phyloP scores from a whole-genome alignment of 2,888 invertebrate species.

The Selenia dentaria region DNA sequence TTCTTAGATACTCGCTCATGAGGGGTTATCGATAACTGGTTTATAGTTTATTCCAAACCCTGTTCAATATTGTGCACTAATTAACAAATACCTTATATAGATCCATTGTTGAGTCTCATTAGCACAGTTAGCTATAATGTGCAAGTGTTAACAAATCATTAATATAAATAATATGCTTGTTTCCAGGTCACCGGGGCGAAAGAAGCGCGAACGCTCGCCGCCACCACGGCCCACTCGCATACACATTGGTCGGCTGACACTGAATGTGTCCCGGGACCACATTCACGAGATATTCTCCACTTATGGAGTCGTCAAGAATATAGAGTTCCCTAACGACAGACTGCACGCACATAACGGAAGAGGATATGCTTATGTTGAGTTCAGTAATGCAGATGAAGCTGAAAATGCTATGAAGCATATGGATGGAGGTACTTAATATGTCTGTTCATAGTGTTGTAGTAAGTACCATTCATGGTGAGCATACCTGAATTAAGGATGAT shows the following conservation, averaged over 20 bases:
- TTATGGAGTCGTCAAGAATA: slow-evolving; percentile 93
- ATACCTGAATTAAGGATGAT: too few relatives aligned
- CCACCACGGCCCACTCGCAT: slow-evolving; percentile 96
- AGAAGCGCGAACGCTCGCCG: slow-evolving; percentile 93
- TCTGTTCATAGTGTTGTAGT: too few relatives aligned
- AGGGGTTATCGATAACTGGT: too few relatives aligned
- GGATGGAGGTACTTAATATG: slow-evolving; percentile 97
- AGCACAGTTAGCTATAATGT: too few relatives aligned
- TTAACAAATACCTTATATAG: too few relatives aligned
- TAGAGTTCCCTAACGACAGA: slow-evolving; percentile 96
- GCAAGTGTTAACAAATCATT: too few relatives aligned
- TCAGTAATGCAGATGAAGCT: slow-evolving; percentile 96
- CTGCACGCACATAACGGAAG: slow-evolving; percentile 94
- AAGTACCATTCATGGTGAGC: too few relatives aligned
- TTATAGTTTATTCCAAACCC: too few relatives aligned
- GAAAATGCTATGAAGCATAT: slow-evolving; percentile 99
- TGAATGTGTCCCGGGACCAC: slow-evolving; percentile 97
- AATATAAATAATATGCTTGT: too few relatives aligned
- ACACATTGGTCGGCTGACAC: slow-evolving; percentile 95
- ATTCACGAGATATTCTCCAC: slow-evolving; percentile 96
- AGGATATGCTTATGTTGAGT: slow-evolving; percentile 98
- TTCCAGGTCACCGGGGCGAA: slow-evolving; percentile 85
- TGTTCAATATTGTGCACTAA: too few relatives aligned
- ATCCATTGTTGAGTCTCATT: too few relatives aligned
- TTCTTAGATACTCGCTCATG: too few relatives aligned